These are phyloP conservation scores for Anticlea derivata DNA, from an alignment of 2,888 invertebrate species.

Conservation along the genomic window DNA sequence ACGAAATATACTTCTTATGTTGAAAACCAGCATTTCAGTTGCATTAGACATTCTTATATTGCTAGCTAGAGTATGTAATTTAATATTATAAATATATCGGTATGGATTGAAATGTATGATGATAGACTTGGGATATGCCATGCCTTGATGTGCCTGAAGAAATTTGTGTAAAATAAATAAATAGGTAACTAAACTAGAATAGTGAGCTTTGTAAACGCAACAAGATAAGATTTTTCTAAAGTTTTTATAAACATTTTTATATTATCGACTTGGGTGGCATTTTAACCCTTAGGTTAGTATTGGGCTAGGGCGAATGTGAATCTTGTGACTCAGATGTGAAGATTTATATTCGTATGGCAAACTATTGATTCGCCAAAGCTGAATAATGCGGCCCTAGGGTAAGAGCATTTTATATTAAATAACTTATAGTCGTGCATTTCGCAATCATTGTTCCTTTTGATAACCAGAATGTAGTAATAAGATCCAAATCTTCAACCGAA, in stretches of 20 bases:
- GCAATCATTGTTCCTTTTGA: slow-evolving; percentile 51
- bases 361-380: too few relatives aligned
- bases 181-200: neutral
- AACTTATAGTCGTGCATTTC: slow-evolving; percentile 45
- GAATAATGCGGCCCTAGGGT: too few relatives aligned
- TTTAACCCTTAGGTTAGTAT: slow-evolving; percentile 26
- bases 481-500: slow-evolving; percentile 46
- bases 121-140: slow-evolving; percentile 43
- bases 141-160: slow-evolving; percentile 68
- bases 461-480: slow-evolving; percentile 44
- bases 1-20: neutral
- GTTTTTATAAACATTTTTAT: slow-evolving; percentile 20
- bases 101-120: slow-evolving; percentile 34
- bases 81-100: slow-evolving; percentile 9
- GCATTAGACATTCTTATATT: slow-evolving; percentile 28
- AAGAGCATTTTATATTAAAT: neutral
- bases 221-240: slow-evolving; percentile 4
- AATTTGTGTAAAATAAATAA: slow-evolving; percentile 31
- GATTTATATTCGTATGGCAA: too few relatives aligned
- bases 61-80: slow-evolving; percentile 3
- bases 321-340: too few relatives aligned
- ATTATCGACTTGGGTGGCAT: slow-evolving; percentile 33
- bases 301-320: neutral
- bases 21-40: slow-evolving; percentile 30
- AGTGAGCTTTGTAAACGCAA: slow-evolving; percentile 8